A percentile compares a stretch with the other conserved stretches of the same genome.
These are phyloP conservation scores for Poeciliopsis infans DNA, from an alignment of 2,797 vertebrate genomes.

Conservation along the genomic window DNA sequence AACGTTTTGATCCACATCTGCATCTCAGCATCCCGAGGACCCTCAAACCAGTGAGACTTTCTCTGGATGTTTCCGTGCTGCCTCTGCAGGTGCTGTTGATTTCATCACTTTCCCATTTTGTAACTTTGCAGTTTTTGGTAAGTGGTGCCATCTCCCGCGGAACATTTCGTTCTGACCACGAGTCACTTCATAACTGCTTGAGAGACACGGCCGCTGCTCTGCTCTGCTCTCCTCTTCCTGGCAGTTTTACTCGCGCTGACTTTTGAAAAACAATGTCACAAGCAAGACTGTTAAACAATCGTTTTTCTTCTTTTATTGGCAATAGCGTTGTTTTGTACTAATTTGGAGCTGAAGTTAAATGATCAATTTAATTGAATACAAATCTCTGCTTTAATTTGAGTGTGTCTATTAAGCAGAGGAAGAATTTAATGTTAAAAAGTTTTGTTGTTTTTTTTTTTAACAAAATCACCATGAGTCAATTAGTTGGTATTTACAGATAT, in stretches of 20 bases:
- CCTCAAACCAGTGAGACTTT: not conserved
- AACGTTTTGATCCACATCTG: not conserved
- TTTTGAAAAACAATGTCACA: not conserved
- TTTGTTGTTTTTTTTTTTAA: not conserved
- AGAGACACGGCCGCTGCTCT: not conserved
- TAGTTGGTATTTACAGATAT: not conserved
- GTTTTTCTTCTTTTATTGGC: not conserved
- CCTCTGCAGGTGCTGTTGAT: not conserved
- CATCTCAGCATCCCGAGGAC: not conserved
- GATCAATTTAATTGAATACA: not conserved
- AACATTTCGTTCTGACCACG: not conserved
- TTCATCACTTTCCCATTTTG: not conserved
- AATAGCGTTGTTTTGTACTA: not conserved
- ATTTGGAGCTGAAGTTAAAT: not conserved
- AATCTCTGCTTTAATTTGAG: not conserved
- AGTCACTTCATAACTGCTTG: not conserved
- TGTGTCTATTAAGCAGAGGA: not conserved
- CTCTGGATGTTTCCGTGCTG: not conserved
- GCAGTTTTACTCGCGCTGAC: not conserved
- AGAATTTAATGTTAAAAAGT: not conserved
- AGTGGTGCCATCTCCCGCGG: not conserved
- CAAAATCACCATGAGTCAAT: not conserved
- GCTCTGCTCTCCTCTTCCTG: not conserved
- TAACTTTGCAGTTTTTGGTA: slow-evolving; percentile 3
- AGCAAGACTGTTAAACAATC: not conserved